These are phyloP conservation scores for Nasonia longicornis DNA, from an alignment of 1,140 invertebrate species.

Conservation along the genomic window DNA sequence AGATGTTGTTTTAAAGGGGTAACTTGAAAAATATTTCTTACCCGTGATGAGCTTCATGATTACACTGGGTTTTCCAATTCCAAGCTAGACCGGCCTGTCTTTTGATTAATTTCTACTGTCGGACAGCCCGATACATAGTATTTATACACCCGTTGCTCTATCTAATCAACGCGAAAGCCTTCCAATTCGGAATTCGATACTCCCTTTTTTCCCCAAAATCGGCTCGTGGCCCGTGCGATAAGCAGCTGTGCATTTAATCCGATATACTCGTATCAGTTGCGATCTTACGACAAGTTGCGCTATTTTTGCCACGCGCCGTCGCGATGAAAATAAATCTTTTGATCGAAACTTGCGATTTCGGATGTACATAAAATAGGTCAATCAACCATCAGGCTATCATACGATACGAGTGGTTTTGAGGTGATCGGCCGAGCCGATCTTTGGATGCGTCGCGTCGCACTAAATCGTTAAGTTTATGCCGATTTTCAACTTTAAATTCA, in stretches of 20 bases:
- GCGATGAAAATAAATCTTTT: too few species aligned
- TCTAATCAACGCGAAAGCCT: too few species aligned
- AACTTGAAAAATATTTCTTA: not conserved
- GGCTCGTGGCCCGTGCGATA: not conserved
- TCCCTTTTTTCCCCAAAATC: not conserved
- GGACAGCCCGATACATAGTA: not conserved
- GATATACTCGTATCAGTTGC: conserved; percentile 17
- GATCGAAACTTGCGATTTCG: too few species aligned
- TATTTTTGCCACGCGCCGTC: too few species aligned
- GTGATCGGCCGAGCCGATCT: too few species aligned
- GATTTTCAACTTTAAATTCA: too few species aligned
- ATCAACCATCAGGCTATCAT: too few species aligned
- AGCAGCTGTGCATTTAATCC: conserved; percentile 8
- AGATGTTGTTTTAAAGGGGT: not conserved
- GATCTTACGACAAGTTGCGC: too few species aligned
- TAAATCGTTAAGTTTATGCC: too few species aligned
- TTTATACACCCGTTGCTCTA: not conserved
- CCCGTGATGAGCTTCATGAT: not conserved
- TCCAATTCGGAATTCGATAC: not conserved
- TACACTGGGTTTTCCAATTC: not conserved
- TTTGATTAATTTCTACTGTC: not conserved
- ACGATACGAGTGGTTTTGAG: too few species aligned
- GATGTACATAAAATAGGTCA: too few species aligned
- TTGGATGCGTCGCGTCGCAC: too few species aligned
- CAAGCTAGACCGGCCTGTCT: not conserved